Evolutionary conservation across 1,140 invertebrate genomes (phyloP).

Genomic region (Whitmania pigra): DNA sequence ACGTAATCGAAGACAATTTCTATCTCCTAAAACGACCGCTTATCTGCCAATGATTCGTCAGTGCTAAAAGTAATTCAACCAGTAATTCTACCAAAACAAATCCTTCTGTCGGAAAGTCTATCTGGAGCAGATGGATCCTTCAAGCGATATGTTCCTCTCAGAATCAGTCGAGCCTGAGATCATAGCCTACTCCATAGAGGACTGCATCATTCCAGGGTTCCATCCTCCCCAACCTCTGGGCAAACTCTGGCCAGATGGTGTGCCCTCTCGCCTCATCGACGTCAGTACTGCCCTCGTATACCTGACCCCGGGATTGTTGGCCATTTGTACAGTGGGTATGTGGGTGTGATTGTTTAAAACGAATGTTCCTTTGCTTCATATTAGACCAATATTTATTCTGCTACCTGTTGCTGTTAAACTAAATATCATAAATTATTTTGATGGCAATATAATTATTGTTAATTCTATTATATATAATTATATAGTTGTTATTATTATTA

Average conservation of each 20-base stretch:
- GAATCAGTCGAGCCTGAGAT: not conserved
- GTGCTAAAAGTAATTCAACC: not conserved
- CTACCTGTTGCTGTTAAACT: too few relatives aligned
- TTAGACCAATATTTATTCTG: too few relatives aligned
- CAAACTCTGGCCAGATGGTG: not conserved
- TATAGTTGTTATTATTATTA: too few relatives aligned
- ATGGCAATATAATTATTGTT: too few relatives aligned
- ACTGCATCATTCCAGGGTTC: conserved; percentile 15
- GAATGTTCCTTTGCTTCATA: too few relatives aligned
- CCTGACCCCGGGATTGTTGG: conserved; percentile 32
- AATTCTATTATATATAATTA: too few relatives aligned
- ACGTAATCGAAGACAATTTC: too few relatives aligned
- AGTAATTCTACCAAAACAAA: not conserved
- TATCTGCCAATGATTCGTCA: not conserved
- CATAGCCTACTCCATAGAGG: conserved; percentile 9
- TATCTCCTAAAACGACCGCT: too few relatives aligned
- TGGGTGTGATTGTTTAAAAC: not conserved
- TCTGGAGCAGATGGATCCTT: too few relatives aligned
- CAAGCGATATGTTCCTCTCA: not conserved
- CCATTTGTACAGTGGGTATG: conserved; percentile 31
- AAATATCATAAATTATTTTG: too few relatives aligned
- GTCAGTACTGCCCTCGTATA: conserved; percentile 22
- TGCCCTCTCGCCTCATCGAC: not conserved
- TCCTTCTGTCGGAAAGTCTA: not conserved
- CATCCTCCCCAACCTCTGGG: not conserved